Evolutionary conservation across 2,113 vertebrate species (phyloP).

Genomic region (Felis chaus): DNA sequence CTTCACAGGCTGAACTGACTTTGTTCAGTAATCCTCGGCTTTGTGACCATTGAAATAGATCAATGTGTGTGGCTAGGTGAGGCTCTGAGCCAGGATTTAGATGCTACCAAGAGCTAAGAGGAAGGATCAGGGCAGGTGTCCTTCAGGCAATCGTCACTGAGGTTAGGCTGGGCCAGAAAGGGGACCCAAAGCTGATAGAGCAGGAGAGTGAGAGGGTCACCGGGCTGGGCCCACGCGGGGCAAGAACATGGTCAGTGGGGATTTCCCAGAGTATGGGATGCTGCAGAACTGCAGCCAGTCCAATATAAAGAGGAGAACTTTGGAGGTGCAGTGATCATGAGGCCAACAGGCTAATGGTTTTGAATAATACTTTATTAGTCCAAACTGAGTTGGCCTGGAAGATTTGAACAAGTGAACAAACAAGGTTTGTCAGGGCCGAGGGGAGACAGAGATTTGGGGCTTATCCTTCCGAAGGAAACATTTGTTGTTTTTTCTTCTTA

Average conservation of each 20-base stretch:
- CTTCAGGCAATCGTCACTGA: not conserved
- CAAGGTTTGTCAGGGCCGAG: not conserved
- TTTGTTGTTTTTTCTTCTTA: not conserved
- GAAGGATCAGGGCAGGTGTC: not conserved
- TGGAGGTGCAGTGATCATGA: not conserved
- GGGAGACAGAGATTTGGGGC: not conserved
- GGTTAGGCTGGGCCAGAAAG: not conserved
- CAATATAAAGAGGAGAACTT: not conserved
- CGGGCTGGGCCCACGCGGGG: accelerated
- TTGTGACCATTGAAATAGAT: not conserved
- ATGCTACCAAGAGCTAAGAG: not conserved
- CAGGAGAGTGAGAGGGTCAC: not conserved
- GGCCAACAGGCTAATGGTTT: not conserved
- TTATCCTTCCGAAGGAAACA: not conserved
- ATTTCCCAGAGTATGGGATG: not conserved
- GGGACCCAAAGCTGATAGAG: not conserved
- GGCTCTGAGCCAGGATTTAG: not conserved
- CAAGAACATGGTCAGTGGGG: not conserved
- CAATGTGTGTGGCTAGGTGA: not conserved
- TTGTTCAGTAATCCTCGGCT: not conserved
- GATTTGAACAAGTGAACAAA: not conserved
- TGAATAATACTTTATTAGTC: not conserved
- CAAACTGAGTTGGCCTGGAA: not conserved
- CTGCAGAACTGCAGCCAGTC: not conserved
- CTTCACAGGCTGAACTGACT: not conserved